Evolutionary conservation across 1,140 invertebrate genomes (phyloP).

Genomic region (Luehdorfia chinensis): DNA sequence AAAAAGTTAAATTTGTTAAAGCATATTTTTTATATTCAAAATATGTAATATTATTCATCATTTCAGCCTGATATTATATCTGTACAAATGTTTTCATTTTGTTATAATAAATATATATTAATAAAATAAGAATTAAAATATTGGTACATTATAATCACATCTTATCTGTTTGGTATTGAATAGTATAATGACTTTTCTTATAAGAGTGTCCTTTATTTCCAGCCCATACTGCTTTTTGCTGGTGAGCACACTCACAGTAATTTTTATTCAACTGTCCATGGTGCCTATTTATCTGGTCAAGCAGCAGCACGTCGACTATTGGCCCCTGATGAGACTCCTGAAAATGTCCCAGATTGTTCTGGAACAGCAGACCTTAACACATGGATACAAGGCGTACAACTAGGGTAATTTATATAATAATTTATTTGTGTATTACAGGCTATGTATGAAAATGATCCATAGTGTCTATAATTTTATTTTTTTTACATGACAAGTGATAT

Average conservation of each 20-base stretch:
- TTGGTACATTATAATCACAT: too few relatives aligned
- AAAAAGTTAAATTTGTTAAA: too few relatives aligned
- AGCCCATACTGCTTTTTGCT: slow-evolving; percentile 92
- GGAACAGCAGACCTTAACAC: slow-evolving; percentile 87
- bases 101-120: too few relatives aligned
- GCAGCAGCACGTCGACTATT: slow-evolving; percentile 88
- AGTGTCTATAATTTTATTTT: slow-evolving; percentile 9
- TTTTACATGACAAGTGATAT: slow-evolving; percentile 15
- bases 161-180: too few relatives aligned
- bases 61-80: too few relatives aligned
- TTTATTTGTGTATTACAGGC: slow-evolving; percentile 3
- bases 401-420: slow-evolving; percentile 38
- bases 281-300: slow-evolving; percentile 92
- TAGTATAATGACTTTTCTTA: too few relatives aligned
- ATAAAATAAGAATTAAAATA: too few relatives aligned
- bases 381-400: slow-evolving; percentile 87
- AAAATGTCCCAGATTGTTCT: slow-evolving; percentile 81
- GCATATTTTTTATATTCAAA: too few relatives aligned
- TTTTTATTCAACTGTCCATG: slow-evolving; percentile 97
- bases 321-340: slow-evolving; percentile 77
- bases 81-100: too few relatives aligned
- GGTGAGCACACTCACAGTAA: slow-evolving; percentile 96
- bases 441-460: slow-evolving; percentile 16
- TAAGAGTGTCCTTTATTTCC: too few relatives aligned
- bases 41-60: too few relatives aligned